Conservation (phyloP, 2,797 vertebrate genomes). For the Acrocephalus scirpaceus region DNA sequence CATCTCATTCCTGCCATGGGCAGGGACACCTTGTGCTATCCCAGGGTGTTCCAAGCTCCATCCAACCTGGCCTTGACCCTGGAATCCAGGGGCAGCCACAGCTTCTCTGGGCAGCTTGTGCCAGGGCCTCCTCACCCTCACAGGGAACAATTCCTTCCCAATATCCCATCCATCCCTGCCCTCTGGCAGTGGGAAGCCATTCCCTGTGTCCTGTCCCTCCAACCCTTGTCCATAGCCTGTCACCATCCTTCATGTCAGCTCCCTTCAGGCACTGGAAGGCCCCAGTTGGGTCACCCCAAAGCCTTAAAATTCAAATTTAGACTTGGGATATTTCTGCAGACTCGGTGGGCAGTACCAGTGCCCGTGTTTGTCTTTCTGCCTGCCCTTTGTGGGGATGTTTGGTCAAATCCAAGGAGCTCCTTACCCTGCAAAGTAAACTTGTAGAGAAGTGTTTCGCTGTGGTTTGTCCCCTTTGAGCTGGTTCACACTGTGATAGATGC, state of each 20-base stretch:
- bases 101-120: neutral
- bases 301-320: neutral
- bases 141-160: neutral
- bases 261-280: neutral
- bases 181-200: neutral
- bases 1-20: neutral
- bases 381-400: neutral
- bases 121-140: fast-evolving
- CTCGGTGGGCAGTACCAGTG: neutral
- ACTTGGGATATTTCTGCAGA: fast-evolving
- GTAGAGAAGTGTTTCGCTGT: neutral
- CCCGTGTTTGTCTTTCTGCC: neutral
- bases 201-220: neutral
- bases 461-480: neutral
- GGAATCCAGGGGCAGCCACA: neutral
- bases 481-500: fast-evolving
- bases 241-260: neutral
- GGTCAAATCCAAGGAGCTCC: neutral
- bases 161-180: fast-evolving
- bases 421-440: neutral
- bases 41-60: fast-evolving
- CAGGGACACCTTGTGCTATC: neutral
- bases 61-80: neutral
- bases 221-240: neutral
- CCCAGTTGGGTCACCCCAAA: neutral